These are phyloP conservation scores for Acomys russatus DNA, from an alignment of 2,797 vertebrate genomes.

Conservation along the genomic window DNA sequence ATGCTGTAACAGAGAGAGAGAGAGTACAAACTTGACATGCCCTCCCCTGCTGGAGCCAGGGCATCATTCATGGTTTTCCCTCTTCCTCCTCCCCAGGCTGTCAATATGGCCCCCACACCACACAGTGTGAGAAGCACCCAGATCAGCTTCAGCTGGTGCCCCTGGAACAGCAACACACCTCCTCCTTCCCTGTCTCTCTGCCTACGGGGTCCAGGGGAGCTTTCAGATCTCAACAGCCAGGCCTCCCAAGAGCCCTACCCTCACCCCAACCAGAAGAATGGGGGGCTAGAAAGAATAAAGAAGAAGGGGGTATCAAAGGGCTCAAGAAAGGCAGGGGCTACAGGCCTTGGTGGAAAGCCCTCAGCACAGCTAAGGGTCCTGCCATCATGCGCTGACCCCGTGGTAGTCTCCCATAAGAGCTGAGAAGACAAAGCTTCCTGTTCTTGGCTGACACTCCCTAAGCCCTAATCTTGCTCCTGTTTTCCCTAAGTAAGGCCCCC, in stretches of 20 bases:
- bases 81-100: neutral
- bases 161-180: too few species aligned
- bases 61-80: neutral
- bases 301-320: neutral
- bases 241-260: neutral
- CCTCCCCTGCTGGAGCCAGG: neutral
- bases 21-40: neutral
- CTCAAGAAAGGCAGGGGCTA: too few species aligned
- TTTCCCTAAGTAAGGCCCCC: too few species aligned
- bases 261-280: neutral
- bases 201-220: neutral
- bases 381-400: neutral
- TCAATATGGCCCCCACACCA: neutral
- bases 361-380: accelerated
- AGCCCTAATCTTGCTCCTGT: neutral
- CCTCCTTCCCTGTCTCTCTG: neutral
- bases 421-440: neutral
- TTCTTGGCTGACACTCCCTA: neutral
- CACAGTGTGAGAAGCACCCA: neutral
- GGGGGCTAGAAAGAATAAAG: neutral
- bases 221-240: neutral
- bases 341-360: accelerated
- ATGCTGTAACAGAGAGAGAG: neutral
- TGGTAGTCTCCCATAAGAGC: neutral
- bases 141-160: neutral